Conservation (phyloP, 1,140 invertebrate species). For the Calephelis virginiensis region DNA sequence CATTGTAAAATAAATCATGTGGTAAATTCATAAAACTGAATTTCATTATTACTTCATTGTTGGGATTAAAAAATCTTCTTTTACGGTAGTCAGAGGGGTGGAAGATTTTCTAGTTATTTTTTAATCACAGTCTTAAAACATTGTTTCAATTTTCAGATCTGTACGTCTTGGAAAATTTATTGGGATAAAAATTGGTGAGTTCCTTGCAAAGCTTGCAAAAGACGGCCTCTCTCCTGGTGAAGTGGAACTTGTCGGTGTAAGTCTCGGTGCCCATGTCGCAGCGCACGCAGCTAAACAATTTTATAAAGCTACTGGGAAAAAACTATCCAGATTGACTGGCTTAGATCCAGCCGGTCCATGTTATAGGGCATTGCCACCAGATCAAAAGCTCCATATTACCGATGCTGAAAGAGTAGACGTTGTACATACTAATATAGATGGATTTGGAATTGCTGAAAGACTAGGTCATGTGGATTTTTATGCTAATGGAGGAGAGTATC, state of each 20-base stretch:
- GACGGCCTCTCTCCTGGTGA: conserved; percentile 48
- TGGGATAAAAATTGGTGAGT: conserved; percentile 55
- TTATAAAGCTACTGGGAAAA: conserved; percentile 47
- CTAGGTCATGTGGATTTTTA: conserved; percentile 87
- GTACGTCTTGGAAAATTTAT: conserved; percentile 51
- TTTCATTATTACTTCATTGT: too few relatives aligned
- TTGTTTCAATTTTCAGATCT: conserved; percentile 44
- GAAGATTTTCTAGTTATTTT: too few relatives aligned
- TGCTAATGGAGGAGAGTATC: conserved; percentile 84
- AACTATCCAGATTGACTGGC: conserved; percentile 80
- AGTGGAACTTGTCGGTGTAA: conserved; percentile 58
- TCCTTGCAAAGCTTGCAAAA: conserved; percentile 50
- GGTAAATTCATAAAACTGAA: too few relatives aligned
- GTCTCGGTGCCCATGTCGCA: conserved; percentile 55
- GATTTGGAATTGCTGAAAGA: conserved; percentile 83
- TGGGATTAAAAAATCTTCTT: too few relatives aligned
- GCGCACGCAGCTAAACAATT: conserved; percentile 53
- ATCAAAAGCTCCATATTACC: conserved; percentile 74
- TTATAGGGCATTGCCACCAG: conserved; percentile 73
- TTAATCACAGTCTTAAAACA: too few relatives aligned
- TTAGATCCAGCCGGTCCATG: conserved; percentile 83
- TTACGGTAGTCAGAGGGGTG: too few relatives aligned
- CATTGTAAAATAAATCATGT: too few relatives aligned
- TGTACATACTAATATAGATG: conserved; percentile 85
- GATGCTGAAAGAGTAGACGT: conserved; percentile 82